Evolutionary conservation across 1,140 invertebrate species (phyloP).

Genomic region (Leguminivora glycinivorella): DNA sequence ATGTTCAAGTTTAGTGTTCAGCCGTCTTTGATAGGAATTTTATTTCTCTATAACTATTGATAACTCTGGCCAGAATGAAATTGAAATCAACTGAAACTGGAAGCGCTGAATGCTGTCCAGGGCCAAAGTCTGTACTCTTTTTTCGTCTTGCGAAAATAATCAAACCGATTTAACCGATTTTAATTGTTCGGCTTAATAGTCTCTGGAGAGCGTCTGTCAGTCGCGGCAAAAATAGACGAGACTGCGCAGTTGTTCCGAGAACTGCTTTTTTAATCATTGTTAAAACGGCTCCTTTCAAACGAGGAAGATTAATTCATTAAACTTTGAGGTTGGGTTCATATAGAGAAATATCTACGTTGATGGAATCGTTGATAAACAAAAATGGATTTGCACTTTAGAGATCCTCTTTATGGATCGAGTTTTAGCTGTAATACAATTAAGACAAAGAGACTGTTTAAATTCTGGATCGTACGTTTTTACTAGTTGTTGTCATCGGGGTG

Average conservation of each 20-base stretch:
- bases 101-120: neutral
- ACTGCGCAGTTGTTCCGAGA: constrained; percentile 30
- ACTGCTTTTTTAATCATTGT: constrained; percentile 22
- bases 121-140: constrained; percentile 36
- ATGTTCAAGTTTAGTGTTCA: no score
- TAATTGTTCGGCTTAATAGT: constrained; percentile 44
- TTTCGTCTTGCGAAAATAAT: constrained; percentile 51
- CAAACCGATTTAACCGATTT: constrained; percentile 44
- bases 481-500: no score
- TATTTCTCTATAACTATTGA: no score
- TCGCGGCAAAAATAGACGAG: constrained; percentile 46
- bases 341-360: no score
- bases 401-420: neutral
- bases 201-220: constrained; percentile 45
- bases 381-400: neutral
- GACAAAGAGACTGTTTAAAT: no score
- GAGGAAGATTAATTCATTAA: neutral
- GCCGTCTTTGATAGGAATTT: no score
- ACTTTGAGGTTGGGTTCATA: no score
- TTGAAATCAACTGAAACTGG: neutral
- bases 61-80: neutral
- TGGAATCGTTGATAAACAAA: no score
- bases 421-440: neutral
- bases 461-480: no score
- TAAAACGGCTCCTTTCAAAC: neutral